A percentile compares a stretch with the other conserved stretches of the same genome.
These are phyloP conservation scores for Galerucella calmariensis DNA, from an alignment of 2,888 invertebrate species.

Conservation along the genomic window DNA sequence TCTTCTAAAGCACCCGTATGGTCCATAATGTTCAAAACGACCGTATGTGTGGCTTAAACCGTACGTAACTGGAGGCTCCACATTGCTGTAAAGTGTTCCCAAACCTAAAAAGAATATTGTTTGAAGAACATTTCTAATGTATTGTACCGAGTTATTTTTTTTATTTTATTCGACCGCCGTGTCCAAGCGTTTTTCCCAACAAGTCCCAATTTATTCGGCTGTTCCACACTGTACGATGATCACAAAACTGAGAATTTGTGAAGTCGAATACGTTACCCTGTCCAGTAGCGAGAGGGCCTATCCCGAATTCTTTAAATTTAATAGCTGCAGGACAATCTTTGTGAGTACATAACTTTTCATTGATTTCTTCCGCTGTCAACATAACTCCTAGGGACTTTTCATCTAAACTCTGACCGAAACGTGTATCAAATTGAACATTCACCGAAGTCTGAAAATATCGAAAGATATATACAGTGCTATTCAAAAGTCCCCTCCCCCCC, in stretches of 20 bases:
- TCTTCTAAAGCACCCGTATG: slow-evolving; percentile 56
- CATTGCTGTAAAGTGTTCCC: slow-evolving; percentile 56
- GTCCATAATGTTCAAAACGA: slow-evolving; percentile 56
- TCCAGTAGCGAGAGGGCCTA: slow-evolving; percentile 61
- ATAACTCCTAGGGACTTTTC: slow-evolving; percentile 23
- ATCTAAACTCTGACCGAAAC: slow-evolving; percentile 14
- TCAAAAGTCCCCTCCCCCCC: no score
- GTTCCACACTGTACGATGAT: no score
- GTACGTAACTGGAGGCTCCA: slow-evolving; percentile 54
- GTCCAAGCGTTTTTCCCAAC: no score
- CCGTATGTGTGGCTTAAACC: slow-evolving; percentile 60
- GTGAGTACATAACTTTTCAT: slow-evolving; percentile 55
- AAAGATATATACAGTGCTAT: neutral
- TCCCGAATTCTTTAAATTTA: slow-evolving; percentile 62
- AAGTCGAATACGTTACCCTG: slow-evolving; percentile 42
- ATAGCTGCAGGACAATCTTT: slow-evolving; percentile 61
- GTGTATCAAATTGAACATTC: slow-evolving; percentile 2
- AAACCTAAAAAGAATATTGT: slow-evolving; percentile 44
- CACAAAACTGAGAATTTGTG: no score
- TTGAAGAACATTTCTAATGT: no score
- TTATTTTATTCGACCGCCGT: no score
- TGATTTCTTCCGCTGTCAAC: slow-evolving; percentile 56
- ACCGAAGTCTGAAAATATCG: slow-evolving; percentile 2
- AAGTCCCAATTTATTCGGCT: no score
- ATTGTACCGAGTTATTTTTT: no score